Percentiles rank a stretch among this genome's conserved stretches.
Conservation (phyloP, 2,797 vertebrate genomes). For the Fistularia tabacaria region DNA sequence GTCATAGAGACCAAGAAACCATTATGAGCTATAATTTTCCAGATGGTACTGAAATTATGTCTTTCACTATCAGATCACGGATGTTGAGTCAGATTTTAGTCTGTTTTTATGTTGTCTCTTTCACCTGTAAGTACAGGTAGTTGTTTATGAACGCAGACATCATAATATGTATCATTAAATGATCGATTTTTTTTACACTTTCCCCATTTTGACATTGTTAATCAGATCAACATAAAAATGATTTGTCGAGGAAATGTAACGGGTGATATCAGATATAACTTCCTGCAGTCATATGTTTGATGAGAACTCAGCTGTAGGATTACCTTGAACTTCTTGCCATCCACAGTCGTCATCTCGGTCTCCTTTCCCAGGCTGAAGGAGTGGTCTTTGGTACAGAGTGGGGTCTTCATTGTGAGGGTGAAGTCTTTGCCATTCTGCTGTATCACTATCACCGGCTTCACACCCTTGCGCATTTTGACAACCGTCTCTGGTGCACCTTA, state of each 20-base stretch:
- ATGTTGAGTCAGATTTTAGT: no score
- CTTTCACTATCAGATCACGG: no score
- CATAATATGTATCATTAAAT: no score
- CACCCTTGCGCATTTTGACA: conserved; percentile 73
- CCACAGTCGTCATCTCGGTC: conserved; percentile 67
- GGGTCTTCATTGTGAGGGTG: conserved; percentile 76
- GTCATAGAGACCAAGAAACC: no score
- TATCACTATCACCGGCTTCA: conserved; percentile 78
- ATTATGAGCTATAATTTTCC: no score
- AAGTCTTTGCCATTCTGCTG: conserved; percentile 79
- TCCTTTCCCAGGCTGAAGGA: conserved; percentile 78
- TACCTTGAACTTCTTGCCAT: conserved; percentile 63
- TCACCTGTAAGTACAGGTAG: no score
- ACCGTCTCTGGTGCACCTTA: conserved; percentile 75
- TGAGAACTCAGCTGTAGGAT: not conserved
- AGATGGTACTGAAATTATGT: no score
- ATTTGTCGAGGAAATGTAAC: not conserved
- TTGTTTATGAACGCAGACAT: no score
- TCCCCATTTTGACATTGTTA: no score
- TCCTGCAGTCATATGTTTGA: not conserved
- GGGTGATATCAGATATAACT: not conserved
- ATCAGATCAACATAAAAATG: not conserved
- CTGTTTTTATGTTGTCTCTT: no score
- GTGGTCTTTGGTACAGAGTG: conserved; percentile 67
- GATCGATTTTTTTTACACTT: no score